Evolutionary conservation across 2,888 invertebrate species (phyloP).

Genomic region (Sylvicola cinctus): DNA sequence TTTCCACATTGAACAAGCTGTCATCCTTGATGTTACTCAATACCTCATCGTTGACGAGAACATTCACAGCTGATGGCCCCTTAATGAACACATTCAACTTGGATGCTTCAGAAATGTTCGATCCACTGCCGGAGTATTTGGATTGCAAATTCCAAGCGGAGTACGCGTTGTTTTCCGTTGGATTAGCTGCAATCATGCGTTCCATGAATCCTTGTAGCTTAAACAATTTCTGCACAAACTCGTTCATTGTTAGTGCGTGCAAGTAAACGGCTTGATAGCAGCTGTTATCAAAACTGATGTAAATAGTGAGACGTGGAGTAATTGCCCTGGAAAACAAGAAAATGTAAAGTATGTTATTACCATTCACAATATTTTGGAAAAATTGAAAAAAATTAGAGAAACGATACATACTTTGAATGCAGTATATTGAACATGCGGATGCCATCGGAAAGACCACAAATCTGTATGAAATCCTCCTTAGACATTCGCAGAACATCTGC

Average conservation of each 20-base stretch:
- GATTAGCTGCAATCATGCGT: slow-evolving; percentile 11
- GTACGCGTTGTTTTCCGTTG: no score
- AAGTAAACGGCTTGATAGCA: slow-evolving; percentile 68
- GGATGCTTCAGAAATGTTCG: slow-evolving; percentile 29
- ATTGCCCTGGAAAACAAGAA: slow-evolving; percentile 29
- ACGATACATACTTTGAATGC: slow-evolving; percentile 50
- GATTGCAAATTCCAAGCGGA: slow-evolving; percentile 19
- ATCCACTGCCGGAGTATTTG: slow-evolving; percentile 24
- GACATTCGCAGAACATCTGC: slow-evolving; percentile 71
- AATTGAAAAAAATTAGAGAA: no score
- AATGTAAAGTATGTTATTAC: slow-evolving; percentile 3
- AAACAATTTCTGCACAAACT: slow-evolving; percentile 43
- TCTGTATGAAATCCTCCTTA: slow-evolving; percentile 81
- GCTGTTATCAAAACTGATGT: slow-evolving; percentile 48
- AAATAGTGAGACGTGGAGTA: slow-evolving; percentile 62
- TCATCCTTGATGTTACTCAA: slow-evolving; percentile 66
- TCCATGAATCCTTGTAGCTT: slow-evolving; percentile 29
- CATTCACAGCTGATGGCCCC: slow-evolving; percentile 69
- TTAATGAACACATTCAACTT: slow-evolving; percentile 44
- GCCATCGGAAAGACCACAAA: slow-evolving; percentile 85
- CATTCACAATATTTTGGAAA: slow-evolving; percentile 6
- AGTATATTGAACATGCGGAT: slow-evolving; percentile 81
- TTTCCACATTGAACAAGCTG: slow-evolving; percentile 43
- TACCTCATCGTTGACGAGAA: slow-evolving; percentile 68
- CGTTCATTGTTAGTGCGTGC: slow-evolving; percentile 39